Evolutionary conservation across 2,797 vertebrate genomes (phyloP), one percentile per base, ranked within the genome.

Genomic region (Toxotes lorentzi): DNA sequence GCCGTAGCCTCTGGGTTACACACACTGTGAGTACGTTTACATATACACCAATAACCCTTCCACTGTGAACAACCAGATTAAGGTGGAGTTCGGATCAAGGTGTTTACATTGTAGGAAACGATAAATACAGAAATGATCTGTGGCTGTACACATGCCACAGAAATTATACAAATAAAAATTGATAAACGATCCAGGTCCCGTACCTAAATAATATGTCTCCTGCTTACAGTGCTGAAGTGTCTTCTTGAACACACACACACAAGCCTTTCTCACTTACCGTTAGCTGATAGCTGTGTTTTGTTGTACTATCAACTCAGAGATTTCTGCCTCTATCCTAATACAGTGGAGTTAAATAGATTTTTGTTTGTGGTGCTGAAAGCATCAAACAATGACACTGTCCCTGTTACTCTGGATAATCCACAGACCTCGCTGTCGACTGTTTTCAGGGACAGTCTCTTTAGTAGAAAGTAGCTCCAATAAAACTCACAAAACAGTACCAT

Each of bases 281-380:
- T 17, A 35, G 21, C n/a, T 61, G 21, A 7, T 24, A 56, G 27
- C 34, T 59, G 27, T 32, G 3, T 9, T 62, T 38, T 34, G 12
- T 14, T 38, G 47, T 21, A 65, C 41, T 11, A 12, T 59, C 38
- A 67, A 47, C 47, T 67, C 32, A 62, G 41, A 56, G 43, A n/a
- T 41, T 60, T 76, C 56, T 47, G 23, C 38, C 30, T 60, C 10
- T 2, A 35, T 11, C 48, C 34, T n/a, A 24, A 16, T 58, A 57
- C 32, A 43, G 43, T 45, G n/a, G 8, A 27, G 24, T 27, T 53
- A 16, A 62, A 56, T 4, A 11, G 2, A 53, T 21, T 38, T 48
- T 27, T 27, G 64, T 74, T 73, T 82, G 59, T 77, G n/a, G 35
- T 24, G 19, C 38, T 70, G 40, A 66, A 47, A 40, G 58, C 78